A percentile compares a stretch with the other conserved stretches of the same genome.
phyloP scores from a whole-genome alignment of 2,888 invertebrate genomes.

The Alviniconcha strummeri region DNA sequence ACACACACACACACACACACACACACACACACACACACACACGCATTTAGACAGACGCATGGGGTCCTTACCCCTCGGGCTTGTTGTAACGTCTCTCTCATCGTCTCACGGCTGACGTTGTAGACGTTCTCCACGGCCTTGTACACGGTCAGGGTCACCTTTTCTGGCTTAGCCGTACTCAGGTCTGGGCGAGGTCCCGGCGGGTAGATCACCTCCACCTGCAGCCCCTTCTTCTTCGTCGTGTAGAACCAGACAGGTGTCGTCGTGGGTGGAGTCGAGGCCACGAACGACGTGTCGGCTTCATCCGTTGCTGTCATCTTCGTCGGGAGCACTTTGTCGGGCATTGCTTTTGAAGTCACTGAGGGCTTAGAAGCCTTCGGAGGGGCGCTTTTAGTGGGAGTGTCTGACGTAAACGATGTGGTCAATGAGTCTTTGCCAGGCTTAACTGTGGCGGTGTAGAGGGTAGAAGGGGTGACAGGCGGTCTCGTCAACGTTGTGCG shows the following conservation, averaged over 20 bases:
- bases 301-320: too few relatives aligned
- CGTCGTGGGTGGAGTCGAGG: background rate
- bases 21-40: background rate
- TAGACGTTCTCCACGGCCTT: constrained; percentile 35
- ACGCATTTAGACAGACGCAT: too few relatives aligned
- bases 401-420: background rate
- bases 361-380: too few relatives aligned
- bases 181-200: constrained; percentile 8
- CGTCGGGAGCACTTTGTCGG: too few relatives aligned
- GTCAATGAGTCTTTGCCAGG: background rate
- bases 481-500: background rate
- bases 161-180: background rate
- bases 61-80: constrained; percentile 21
- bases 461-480: constrained; percentile 8
- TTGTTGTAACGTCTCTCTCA: constrained; percentile 29
- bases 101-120: constrained; percentile 35
- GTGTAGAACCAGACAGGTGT: constrained; percentile 5
- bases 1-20: constrained; percentile 11
- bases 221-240: constrained; percentile 11
- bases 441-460: background rate
- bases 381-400: too few relatives aligned
- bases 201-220: constrained; percentile 16
- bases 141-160: constrained; percentile 33
- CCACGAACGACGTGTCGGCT: too few relatives aligned
- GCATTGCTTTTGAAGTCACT: background rate